Percentiles rank a stretch among this genome's conserved stretches.
phyloP scores from a whole-genome alignment of 2,113 vertebrate genomes.

The Ailurus styani region DNA sequence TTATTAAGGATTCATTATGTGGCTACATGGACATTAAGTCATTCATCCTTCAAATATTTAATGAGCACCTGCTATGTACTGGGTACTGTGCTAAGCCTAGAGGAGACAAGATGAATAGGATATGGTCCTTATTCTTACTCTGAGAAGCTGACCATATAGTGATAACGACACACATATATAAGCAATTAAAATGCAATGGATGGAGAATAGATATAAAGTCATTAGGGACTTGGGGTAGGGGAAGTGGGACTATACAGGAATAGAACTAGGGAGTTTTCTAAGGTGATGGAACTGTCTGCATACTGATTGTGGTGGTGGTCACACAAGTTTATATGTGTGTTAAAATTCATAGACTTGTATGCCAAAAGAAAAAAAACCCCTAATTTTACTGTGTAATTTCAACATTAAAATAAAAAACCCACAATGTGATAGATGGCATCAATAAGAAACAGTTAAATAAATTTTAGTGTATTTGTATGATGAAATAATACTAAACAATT shows the following conservation, averaged over 20 bases:
- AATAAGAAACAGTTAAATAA: not conserved
- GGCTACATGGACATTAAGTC: not conserved
- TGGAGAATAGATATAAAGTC: not conserved
- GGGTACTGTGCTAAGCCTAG: not conserved
- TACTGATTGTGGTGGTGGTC: not conserved
- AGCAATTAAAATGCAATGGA: not conserved
- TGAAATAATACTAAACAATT: not conserved
- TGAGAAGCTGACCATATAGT: not conserved
- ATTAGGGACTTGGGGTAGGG: not conserved
- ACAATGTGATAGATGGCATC: not conserved
- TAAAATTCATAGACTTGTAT: not conserved
- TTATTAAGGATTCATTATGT: constrained; percentile 2
- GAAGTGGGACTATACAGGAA: not conserved
- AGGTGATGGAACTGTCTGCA: not conserved
- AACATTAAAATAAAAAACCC: not conserved
- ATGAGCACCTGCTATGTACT: not conserved
- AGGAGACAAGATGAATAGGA: not conserved
- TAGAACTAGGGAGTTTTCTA: not conserved
- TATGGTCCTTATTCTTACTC: not conserved
- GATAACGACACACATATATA: not conserved
- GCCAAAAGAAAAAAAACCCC: not conserved
- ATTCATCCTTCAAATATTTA: constrained; percentile 19
- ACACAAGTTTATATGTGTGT: not conserved
- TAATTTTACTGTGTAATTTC: not conserved
- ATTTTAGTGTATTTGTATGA: not conserved